These are phyloP conservation scores for Xiphydria camelus DNA, from an alignment of 2,888 invertebrate species.

Conservation along the genomic window DNA sequence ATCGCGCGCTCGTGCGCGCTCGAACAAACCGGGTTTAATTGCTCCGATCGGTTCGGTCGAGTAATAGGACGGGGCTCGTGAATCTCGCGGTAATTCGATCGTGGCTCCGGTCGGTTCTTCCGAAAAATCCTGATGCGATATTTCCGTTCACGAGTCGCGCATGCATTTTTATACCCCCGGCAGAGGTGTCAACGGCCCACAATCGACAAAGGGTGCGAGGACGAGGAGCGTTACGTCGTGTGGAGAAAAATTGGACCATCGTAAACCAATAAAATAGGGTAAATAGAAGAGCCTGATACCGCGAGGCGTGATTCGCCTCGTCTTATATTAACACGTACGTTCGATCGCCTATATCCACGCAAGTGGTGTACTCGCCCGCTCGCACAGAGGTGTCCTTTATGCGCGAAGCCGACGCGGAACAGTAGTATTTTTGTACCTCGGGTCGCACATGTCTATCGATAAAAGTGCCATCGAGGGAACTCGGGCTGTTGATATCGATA, in stretches of 20 bases:
- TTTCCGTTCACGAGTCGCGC: too few species aligned
- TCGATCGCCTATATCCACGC: too few species aligned
- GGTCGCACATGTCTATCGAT: constrained; percentile 41
- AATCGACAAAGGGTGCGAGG: constrained; percentile 4
- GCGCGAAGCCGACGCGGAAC: constrained; percentile 32
- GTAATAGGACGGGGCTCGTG: neutral
- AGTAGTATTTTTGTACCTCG: constrained; percentile 52
- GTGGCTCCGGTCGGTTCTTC: too few species aligned
- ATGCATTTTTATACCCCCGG: too few species aligned
- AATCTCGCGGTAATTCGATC: too few species aligned
- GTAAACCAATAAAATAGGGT: constrained; percentile 23
- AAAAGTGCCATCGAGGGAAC: constrained; percentile 26
- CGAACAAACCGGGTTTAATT: constrained; percentile 39
- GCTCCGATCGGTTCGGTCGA: neutral
- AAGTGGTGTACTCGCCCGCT: too few species aligned
- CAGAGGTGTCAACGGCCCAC: constrained; percentile 1
- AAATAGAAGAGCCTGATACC: constrained; percentile 12
- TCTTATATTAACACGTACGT: too few species aligned
- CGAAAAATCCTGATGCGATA: too few species aligned
- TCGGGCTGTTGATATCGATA: constrained; percentile 30
- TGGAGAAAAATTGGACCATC: constrained; percentile 30
- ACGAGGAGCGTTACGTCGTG: constrained; percentile 12
- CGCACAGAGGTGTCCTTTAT: neutral
- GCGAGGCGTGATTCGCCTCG: too few species aligned
- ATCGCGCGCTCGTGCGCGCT: constrained; percentile 22